Base-by-base conservation (phyloP, 2,888 invertebrate genomes). In the Iselma pallidipennis region DNA sequence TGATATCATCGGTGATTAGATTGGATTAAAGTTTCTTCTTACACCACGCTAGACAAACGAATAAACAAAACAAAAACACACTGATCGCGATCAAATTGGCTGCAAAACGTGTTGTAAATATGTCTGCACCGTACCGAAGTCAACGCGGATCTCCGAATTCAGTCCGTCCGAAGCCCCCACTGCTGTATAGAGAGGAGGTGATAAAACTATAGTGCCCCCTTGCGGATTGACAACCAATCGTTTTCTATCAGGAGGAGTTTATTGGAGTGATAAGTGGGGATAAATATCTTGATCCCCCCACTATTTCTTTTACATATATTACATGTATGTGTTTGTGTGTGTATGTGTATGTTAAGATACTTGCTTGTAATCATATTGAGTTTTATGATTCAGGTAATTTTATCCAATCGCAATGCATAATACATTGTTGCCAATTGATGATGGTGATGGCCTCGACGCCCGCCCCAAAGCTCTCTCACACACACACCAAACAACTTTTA, bases 401-500 rank as follows among this genome's bases (percentile, higher is more conserved):
- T 63, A 63, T 60, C 63, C 63, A 63, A 63, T 63, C 59, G 57
- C 63, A 60, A 57, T 45, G 53, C 33, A 59, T 59, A 56, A 56
- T 63, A 60, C 59, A 57, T 60, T 59, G 63, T 63, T 63, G 63
- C 23, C 45, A 23, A 45, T 45, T 45, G 45, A 23, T 23, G 45
- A 45, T 45, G 45, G n/a, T 45, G 45, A 45, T 45, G 45, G 45
- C 45, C 45, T 23, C 45, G 45, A n/a, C 16, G 45, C 10, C 45
- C 45, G 45, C 45, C 45, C 45, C 12, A 2, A 10, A 45, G 21
- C 16, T n/a, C n/a, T n/a, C n/a, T n/a, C n/a, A n/a, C n/a, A n/a
- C n/a, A n/a, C n/a, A n/a, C n/a, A n/a, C n/a, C 4, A 6, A 37
- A 25, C 37, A 45, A 19, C 10, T 16, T n/a, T n/a, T n/a, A n/a